These are phyloP conservation scores for Melanotaenia trifasciata DNA, from an alignment of 2,797 vertebrate species.

Conservation along the genomic window DNA sequence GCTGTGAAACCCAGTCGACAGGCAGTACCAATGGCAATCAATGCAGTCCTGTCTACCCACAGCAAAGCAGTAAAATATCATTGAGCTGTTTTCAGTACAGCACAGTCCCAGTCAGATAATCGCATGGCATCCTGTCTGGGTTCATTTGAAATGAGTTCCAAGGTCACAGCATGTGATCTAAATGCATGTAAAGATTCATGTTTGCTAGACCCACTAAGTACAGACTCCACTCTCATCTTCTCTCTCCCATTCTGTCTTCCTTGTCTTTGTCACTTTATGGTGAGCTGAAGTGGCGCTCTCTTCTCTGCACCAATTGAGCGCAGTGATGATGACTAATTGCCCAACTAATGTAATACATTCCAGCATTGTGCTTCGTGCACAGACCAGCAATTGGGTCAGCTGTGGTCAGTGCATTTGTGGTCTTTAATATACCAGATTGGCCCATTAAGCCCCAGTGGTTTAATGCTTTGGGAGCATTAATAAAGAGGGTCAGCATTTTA, in stretches of 20 bases:
- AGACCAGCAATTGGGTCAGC: constrained; percentile 51
- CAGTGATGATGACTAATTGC: constrained; percentile 70
- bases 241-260: not conserved
- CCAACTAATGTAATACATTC: constrained; percentile 47
- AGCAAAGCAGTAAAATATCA: constrained; percentile 61
- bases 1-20: constrained; percentile 49
- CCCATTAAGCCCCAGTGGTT: constrained; percentile 63
- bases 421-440: constrained; percentile 68
- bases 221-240: not conserved
- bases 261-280: constrained; percentile 48
- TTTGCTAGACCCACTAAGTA: not conserved
- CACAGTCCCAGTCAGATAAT: constrained; percentile 66
- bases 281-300: constrained; percentile 43
- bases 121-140: constrained; percentile 56
- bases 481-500: constrained; percentile 54
- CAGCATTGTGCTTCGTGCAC: constrained; percentile 41
- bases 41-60: constrained; percentile 56
- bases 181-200: constrained; percentile 22
- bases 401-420: constrained; percentile 65
- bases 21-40: constrained; percentile 61
- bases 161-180: constrained; percentile 60
- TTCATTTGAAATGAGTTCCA: constrained; percentile 64
- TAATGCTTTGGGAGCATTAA: constrained; percentile 58
- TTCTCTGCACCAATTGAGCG: constrained; percentile 50
- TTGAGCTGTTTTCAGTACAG: constrained; percentile 70